Percentiles rank a stretch among this genome's conserved stretches.
phyloP scores from a whole-genome alignment of 2,797 vertebrate species.

The Phoeniculus purpureus region DNA sequence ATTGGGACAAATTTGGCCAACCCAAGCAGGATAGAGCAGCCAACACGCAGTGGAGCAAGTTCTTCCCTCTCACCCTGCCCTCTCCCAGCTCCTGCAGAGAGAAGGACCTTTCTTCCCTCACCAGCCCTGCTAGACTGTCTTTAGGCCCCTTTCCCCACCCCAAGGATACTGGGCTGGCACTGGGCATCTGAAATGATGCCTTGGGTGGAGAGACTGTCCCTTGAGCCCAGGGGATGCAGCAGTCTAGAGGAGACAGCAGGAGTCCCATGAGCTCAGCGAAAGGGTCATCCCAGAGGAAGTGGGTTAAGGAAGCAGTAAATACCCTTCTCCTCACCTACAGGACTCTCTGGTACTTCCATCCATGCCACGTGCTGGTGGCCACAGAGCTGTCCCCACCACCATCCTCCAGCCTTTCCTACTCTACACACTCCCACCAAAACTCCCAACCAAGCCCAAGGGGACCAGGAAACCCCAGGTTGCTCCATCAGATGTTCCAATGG shows the following conservation, averaged over 20 bases:
- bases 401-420: background rate
- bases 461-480: too few species aligned
- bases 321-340: background rate
- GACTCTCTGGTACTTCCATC: too few species aligned
- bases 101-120: background rate
- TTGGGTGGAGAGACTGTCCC: background rate
- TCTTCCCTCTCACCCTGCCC: background rate
- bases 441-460: background rate
- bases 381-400: background rate
- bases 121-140: background rate
- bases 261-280: background rate
- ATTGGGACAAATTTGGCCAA: background rate
- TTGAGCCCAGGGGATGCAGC: background rate
- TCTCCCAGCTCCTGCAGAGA: background rate
- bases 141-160: background rate
- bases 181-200: background rate
- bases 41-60: background rate
- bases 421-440: accelerated
- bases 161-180: background rate
- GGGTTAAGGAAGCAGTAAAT: too few species aligned
- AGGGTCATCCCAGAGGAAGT: background rate
- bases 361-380: background rate
- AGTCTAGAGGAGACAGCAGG: background rate
- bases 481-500: background rate
- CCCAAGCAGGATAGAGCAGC: background rate